Percentiles rank a stretch among this genome's conserved stretches.
Evolutionary conservation across 2,797 vertebrate species (phyloP).

Genomic region (Danio choprae): DNA sequence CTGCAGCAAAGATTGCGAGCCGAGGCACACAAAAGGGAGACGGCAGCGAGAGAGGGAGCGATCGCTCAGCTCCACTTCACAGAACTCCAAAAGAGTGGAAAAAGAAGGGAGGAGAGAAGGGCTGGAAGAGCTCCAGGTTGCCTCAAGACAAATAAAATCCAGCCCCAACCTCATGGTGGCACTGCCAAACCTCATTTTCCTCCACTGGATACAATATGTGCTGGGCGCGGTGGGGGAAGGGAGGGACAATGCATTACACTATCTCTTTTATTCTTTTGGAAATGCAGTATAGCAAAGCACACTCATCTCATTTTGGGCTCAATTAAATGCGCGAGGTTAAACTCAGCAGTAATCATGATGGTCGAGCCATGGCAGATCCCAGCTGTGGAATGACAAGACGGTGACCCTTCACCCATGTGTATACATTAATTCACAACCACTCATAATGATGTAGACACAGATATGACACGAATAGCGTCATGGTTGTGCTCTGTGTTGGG

Average conservation of each 20-base stretch:
- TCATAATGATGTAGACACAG: slow-evolving; percentile 90
- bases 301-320: slow-evolving; percentile 62
- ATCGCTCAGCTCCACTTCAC: slow-evolving; percentile 75
- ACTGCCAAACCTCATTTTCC: slow-evolving; percentile 77
- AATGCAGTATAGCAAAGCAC: slow-evolving; percentile 27
- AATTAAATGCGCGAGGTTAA: slow-evolving; percentile 84
- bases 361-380: slow-evolving; percentile 87
- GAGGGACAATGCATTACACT: slow-evolving; percentile 58
- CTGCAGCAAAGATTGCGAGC: slow-evolving; percentile 73
- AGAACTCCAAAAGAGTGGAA: slow-evolving; percentile 71
- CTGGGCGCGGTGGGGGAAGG: slow-evolving; percentile 61
- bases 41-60: slow-evolving; percentile 63
- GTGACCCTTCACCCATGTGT: slow-evolving; percentile 75
- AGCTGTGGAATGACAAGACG: slow-evolving; percentile 80
- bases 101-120: slow-evolving; percentile 53
- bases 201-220: slow-evolving; percentile 65
- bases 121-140: slow-evolving; percentile 71
- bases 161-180: slow-evolving; percentile 75
- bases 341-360: slow-evolving; percentile 88
- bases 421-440: slow-evolving; percentile 77
- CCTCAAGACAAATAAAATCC: slow-evolving; percentile 72
- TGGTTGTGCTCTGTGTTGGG: slow-evolving; percentile 74
- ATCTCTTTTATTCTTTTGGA: slow-evolving; percentile 53
- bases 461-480: slow-evolving; percentile 88
- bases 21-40: slow-evolving; percentile 68